These are phyloP conservation scores for Melanogrammus aeglefinus DNA, from an alignment of 2,797 vertebrate genomes.

Conservation along the genomic window DNA sequence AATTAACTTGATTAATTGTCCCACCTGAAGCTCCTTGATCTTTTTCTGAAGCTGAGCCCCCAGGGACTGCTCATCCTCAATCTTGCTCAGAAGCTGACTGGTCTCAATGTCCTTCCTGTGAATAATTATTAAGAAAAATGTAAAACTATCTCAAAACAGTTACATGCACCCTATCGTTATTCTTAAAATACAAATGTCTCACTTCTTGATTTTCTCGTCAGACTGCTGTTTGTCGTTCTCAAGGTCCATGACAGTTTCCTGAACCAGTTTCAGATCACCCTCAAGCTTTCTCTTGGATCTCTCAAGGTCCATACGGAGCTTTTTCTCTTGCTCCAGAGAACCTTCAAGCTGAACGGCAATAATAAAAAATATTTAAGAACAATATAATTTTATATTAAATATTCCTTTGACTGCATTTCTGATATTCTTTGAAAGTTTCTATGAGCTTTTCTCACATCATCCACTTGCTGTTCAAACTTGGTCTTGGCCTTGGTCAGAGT, in stretches of 20 bases:
- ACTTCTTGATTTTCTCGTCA: slow-evolving; percentile 88
- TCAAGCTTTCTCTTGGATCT: slow-evolving; percentile 83
- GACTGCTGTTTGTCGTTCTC: slow-evolving; percentile 83
- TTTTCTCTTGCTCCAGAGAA: slow-evolving; percentile 84
- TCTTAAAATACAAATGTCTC: slow-evolving; percentile 11
- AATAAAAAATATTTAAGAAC: background rate
- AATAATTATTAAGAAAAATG: background rate
- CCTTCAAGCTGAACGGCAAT: slow-evolving; percentile 73
- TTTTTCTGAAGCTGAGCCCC: slow-evolving; percentile 71
- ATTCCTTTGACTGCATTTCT: background rate
- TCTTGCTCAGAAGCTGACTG: slow-evolving; percentile 78
- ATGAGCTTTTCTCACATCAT: slow-evolving; percentile 70
- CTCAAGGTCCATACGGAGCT: slow-evolving; percentile 81
- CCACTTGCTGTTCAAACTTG: slow-evolving; percentile 83
- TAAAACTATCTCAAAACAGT: background rate
- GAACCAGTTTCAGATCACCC: slow-evolving; percentile 83
- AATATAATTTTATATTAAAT: background rate
- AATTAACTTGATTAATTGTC: background rate
- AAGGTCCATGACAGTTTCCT: slow-evolving; percentile 80
- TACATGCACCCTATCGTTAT: background rate
- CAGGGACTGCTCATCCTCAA: slow-evolving; percentile 81
- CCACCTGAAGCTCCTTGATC: slow-evolving; percentile 83
- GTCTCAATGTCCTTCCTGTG: slow-evolving; percentile 88
- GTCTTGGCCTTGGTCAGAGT: slow-evolving; percentile 75
- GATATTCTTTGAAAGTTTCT: no score